A percentile compares a stretch with the other conserved stretches of the same genome.
These are phyloP conservation scores for Triplophysa tibetana DNA, from an alignment of 2,113 vertebrate species.

Conservation along the genomic window DNA sequence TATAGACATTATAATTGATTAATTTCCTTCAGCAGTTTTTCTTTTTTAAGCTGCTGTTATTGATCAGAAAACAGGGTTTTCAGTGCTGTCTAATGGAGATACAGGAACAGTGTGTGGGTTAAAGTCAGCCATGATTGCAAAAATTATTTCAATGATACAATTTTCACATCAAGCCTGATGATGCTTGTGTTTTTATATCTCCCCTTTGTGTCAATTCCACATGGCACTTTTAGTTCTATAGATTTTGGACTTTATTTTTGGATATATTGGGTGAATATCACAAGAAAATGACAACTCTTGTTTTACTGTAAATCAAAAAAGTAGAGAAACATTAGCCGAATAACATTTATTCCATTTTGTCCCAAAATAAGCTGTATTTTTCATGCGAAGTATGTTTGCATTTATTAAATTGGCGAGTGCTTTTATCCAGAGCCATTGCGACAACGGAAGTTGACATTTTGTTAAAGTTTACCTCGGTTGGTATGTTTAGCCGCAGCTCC, in stretches of 20 bases:
- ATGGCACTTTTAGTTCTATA: neutral
- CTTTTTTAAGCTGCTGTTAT: conserved; percentile 19
- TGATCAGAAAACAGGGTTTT: neutral
- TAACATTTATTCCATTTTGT: too few species aligned
- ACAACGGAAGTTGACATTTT: too few species aligned
- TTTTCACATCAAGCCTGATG: neutral
- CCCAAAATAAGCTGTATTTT: too few species aligned
- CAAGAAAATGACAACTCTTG: too few species aligned
- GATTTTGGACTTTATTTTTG: neutral
- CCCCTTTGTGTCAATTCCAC: neutral
- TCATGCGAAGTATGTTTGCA: too few species aligned
- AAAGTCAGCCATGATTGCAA: neutral
- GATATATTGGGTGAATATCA: neutral
- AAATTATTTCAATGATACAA: neutral
- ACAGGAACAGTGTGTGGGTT: neutral
- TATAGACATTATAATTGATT: conserved; percentile 7
- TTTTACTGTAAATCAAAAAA: too few species aligned
- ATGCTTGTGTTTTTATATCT: neutral
- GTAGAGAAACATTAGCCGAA: too few species aligned
- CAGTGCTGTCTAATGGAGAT: conserved; percentile 1
- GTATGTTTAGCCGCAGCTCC: too few species aligned
- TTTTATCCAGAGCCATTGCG: too few species aligned
- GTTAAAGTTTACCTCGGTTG: too few species aligned
- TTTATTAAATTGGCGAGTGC: too few species aligned
- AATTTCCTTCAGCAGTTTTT: neutral